phyloP scores from a whole-genome alignment of 2,113 vertebrate genomes.

The Psettodes erumei region DNA sequence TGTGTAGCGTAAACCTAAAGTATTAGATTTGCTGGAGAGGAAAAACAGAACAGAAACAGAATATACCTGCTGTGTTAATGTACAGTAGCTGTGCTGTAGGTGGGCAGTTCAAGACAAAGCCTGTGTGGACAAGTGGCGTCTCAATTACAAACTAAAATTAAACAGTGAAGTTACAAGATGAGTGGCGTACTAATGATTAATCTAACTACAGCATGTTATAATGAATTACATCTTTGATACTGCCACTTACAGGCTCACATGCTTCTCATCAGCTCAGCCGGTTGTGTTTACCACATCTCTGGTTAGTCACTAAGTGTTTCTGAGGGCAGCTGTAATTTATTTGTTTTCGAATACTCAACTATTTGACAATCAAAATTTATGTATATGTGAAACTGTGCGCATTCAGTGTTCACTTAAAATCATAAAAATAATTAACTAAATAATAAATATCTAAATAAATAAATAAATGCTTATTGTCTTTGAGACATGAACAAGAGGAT shows the following conservation, averaged over 20 bases:
- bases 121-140: constrained; percentile 4
- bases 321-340: background rate
- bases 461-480: background rate
- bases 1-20: background rate
- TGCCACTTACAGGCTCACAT: background rate
- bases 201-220: background rate
- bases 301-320: background rate
- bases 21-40: background rate
- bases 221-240: background rate
- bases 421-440: too few relatives aligned
- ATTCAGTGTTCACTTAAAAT: constrained; percentile 1
- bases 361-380: background rate
- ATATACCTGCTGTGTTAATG: background rate
- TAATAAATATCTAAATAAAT: too few relatives aligned
- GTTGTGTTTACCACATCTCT: background rate
- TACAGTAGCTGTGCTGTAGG: background rate
- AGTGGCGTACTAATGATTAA: background rate
- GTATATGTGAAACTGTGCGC: background rate
- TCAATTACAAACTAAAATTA: background rate
- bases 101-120: background rate
- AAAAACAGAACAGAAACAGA: background rate
- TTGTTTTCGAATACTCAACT: background rate
- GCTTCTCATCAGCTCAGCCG: background rate
- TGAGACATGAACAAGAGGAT: background rate
- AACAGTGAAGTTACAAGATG: background rate